Evolutionary conservation across 2,113 vertebrate genomes (phyloP).

Genomic region (Excalfactoria chinensis): DNA sequence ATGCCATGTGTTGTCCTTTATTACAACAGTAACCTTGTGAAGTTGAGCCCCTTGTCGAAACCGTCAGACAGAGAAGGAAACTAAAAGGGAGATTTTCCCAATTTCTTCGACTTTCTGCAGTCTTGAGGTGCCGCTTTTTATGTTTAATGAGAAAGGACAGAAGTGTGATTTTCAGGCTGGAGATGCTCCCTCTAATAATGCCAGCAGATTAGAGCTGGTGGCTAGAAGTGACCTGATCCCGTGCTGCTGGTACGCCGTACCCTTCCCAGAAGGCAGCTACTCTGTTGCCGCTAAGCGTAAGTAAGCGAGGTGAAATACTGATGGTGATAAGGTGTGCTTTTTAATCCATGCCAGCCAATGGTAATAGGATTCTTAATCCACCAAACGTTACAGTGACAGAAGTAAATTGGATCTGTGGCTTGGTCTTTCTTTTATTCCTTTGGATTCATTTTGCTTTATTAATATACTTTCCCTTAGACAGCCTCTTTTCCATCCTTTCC

Average conservation of each 20-base stretch:
- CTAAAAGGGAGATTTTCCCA: neutral
- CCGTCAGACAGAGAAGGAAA: neutral
- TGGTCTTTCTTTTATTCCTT: neutral
- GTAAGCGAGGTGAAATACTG: neutral
- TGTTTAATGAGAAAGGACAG: neutral
- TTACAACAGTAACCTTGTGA: neutral
- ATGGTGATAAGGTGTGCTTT: neutral
- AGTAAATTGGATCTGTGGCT: neutral
- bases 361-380: neutral
- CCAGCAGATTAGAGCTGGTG: neutral
- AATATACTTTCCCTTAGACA: neutral
- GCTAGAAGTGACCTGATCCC: neutral
- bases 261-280: neutral
- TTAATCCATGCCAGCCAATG: neutral
- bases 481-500: neutral
- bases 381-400: neutral
- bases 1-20: fast-evolving
- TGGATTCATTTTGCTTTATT: neutral
- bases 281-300: neutral
- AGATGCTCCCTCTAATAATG: neutral
- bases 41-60: neutral
- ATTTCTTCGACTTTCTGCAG: neutral
- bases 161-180: neutral
- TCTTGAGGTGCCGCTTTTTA: neutral
- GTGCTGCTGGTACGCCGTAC: fast-evolving